Base-by-base conservation (phyloP, 2,888 invertebrate species). In the Drosophila mettleri region DNA sequence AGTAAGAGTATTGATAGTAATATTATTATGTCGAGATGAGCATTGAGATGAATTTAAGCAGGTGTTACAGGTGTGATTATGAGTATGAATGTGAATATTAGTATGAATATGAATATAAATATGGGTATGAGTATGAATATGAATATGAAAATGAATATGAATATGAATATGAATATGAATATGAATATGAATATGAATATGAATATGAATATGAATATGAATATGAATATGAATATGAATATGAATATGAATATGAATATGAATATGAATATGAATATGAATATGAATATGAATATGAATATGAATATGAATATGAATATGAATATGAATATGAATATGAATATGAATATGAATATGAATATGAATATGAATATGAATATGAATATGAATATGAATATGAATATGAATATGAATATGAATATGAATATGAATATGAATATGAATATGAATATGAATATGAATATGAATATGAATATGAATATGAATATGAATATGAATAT, bases 291-390 rank as follows among this genome's bases (percentile, higher is more conserved):
- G 9, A 20, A 14, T 48, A 7, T 31, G 29, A 12, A 12, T 18
- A 12, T 31, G 12, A 12, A 27, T 7, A 29, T 46, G 29, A 16
- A 16, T 46, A 27, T 31, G 20, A 18, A 16, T 31, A 29, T 31
- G 18, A 18, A 31, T 46, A 29, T 18, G 29, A 18, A 16, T 31
- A 16, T 46, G 3, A 8, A 14, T 43, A 14, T 24, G n/a, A 18
- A 16, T 46, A 7, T 29, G 12, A 18, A 12, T 46, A 27, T 24
- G 3, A 16, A 24, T 45, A n/a, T 27, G 16, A 16, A 8, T 29
- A n/a, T 45, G 27, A 27, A 27, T 45, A 24, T 29, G 27, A 14
- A 45, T 46, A 27, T 48, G 20, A 18, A 29, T 48, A 20, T 49
- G 22, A n/a, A n/a, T 49, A 20, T 33, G 22, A 20, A 46, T 20